These are phyloP conservation scores for Eupithecia subumbrata DNA, from an alignment of 2,888 invertebrate species.

Conservation along the genomic window DNA sequence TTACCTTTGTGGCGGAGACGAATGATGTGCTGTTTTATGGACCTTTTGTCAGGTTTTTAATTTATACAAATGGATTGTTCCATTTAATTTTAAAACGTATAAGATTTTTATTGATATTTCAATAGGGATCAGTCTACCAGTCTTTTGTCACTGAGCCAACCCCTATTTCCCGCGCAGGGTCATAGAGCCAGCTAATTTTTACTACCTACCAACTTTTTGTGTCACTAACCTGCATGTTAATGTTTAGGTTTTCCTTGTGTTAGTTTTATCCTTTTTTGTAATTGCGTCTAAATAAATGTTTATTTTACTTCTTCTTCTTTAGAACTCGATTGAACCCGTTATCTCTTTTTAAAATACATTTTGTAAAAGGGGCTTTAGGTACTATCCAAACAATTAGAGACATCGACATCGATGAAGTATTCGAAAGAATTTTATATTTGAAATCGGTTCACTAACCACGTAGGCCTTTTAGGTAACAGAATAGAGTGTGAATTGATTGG, in stretches of 20 bases:
- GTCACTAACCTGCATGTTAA: not conserved
- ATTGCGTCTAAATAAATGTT: not conserved
- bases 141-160: not conserved
- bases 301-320: not conserved
- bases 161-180: too few species aligned
- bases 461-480: slow-evolving; percentile 14
- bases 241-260: not conserved
- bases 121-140: not conserved
- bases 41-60: slow-evolving; percentile 20
- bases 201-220: not conserved
- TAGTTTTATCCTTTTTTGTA: not conserved
- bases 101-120: not conserved
- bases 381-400: not conserved
- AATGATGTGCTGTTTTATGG: slow-evolving; percentile 34
- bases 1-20: slow-evolving; percentile 40
- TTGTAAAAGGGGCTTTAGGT: not conserved
- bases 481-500: slow-evolving; percentile 25
- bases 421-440: slow-evolving; percentile 2
- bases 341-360: not conserved
- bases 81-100: not conserved
- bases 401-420: not conserved
- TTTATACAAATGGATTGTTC: not conserved
- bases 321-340: not conserved
- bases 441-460: slow-evolving; percentile 11
- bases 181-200: too few species aligned